These are phyloP conservation scores for Eospalax fontanierii DNA, from an alignment of 2,797 vertebrate genomes.

Conservation along the genomic window DNA sequence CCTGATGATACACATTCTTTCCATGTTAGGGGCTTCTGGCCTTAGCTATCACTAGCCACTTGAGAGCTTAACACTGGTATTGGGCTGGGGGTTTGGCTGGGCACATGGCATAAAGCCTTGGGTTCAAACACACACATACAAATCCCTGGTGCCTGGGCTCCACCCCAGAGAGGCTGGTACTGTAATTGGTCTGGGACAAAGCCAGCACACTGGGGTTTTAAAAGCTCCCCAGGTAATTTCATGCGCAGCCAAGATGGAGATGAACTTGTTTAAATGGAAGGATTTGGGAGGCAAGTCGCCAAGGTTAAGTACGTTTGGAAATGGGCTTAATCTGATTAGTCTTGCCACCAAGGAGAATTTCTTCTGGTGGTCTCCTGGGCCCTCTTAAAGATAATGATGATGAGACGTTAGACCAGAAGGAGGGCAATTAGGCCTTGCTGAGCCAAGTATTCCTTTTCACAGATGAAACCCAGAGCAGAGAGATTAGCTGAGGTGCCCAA, in stretches of 20 bases:
- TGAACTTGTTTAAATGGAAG: neutral
- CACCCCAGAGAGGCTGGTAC: neutral
- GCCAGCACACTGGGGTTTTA: neutral
- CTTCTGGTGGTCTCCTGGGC: neutral
- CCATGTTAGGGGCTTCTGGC: neutral
- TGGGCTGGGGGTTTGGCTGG: neutral
- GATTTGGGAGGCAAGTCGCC: neutral
- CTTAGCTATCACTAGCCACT: neutral
- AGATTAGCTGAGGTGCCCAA: neutral
- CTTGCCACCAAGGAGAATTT: neutral
- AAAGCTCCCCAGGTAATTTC: neutral
- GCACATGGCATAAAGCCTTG: neutral
- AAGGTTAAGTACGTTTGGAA: neutral
- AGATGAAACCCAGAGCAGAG: neutral
- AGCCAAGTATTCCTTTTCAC: neutral
- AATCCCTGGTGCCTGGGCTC: neutral
- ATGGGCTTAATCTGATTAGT: neutral
- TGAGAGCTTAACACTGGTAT: neutral
- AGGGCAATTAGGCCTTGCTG: neutral
- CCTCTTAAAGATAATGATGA: neutral
- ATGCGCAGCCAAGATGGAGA: neutral
- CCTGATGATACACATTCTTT: neutral
- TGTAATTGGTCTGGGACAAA: neutral
- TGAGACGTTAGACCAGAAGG: neutral
- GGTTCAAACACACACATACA: neutral